A percentile compares a stretch with the other conserved stretches of the same genome.
These are phyloP conservation scores for Chymomyza fuscimana DNA, from an alignment of 2,888 invertebrate species.

Conservation along the genomic window DNA sequence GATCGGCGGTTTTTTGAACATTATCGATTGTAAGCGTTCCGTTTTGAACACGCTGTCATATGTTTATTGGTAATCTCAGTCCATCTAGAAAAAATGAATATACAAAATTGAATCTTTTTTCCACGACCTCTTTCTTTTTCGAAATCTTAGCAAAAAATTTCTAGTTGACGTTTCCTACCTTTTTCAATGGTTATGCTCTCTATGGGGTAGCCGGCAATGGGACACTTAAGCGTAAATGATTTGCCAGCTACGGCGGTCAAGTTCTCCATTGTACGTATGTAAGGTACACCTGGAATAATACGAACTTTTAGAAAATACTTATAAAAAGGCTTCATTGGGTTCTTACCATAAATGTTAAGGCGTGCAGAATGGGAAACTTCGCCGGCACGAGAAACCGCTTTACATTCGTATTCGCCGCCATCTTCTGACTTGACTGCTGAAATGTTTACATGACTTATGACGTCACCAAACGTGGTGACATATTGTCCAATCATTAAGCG, in stretches of 20 bases:
- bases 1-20: constrained; percentile 90
- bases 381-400: constrained; percentile 89
- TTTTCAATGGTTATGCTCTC: constrained; percentile 92
- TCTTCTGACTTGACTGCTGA: constrained; percentile 92
- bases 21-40: constrained; percentile 91
- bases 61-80: constrained; percentile 89
- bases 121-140: no score
- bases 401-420: constrained; percentile 93
- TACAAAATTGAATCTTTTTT: neutral
- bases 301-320: neutral
- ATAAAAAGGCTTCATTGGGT: neutral
- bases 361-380: constrained; percentile 89
- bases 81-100: constrained; percentile 82
- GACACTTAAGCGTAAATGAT: constrained; percentile 90
- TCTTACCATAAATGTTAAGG: constrained; percentile 90
- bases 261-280: constrained; percentile 90
- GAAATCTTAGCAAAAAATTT: neutral
- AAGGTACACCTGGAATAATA: constrained; percentile 84
- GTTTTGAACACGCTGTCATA: constrained; percentile 91
- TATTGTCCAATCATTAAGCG: constrained; percentile 94
- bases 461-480: constrained; percentile 93
- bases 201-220: constrained; percentile 94
- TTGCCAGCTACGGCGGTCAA: constrained; percentile 91
- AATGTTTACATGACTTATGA: constrained; percentile 94
- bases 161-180: constrained; percentile 81